Conservation (phyloP, 2,113 vertebrate genomes). For the Melanocharis versteri region DNA sequence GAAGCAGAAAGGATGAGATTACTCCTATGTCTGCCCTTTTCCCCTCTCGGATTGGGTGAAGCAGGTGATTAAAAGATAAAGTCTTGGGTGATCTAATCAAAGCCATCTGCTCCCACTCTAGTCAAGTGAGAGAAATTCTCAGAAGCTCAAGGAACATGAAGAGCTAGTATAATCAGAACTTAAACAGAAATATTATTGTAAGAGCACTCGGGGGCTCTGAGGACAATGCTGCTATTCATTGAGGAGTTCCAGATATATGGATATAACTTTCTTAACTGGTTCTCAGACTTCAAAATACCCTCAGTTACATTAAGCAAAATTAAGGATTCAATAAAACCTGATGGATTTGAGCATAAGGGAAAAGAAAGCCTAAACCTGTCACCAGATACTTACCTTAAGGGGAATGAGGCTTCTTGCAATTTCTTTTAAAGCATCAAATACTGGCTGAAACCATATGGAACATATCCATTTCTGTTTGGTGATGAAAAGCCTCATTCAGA, state of each 20-base stretch:
- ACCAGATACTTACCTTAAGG: neutral
- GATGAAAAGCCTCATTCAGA: neutral
- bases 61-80: conserved; percentile 64
- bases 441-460: neutral
- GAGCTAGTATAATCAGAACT: conserved; percentile 12
- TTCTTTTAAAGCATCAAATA: neutral
- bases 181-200: conserved; percentile 11
- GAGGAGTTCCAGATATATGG: neutral
- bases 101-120: conserved; percentile 51
- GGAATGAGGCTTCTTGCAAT: neutral
- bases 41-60: conserved; percentile 9
- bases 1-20: conserved; percentile 38
- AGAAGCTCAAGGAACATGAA: conserved; percentile 12
- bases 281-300: neutral
- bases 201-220: neutral
- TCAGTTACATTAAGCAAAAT: conserved; percentile 6
- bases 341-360: neutral
- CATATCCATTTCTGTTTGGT: neutral
- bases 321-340: neutral
- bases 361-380: neutral
- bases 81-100: conserved; percentile 59
- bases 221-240: neutral
- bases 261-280: neutral
- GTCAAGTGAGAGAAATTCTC: conserved; percentile 33
- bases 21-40: conserved; percentile 61